Evolutionary conservation across 2,113 vertebrate genomes (phyloP).

Genomic region (Platichthys flesus): DNA sequence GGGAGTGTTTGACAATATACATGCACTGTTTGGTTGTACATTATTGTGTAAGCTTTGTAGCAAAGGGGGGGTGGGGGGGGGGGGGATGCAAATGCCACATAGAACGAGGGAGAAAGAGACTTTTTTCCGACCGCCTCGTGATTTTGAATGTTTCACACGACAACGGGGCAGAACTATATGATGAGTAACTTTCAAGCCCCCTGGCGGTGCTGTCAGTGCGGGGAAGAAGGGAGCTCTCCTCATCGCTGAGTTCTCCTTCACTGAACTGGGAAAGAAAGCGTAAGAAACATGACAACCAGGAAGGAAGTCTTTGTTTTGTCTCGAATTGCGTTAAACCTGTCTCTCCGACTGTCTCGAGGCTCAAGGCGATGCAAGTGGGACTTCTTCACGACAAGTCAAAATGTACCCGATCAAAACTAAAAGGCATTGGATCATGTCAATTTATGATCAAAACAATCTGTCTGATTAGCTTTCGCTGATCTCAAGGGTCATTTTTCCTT

Average conservation of each 20-base stretch:
- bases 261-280: not conserved
- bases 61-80: no score
- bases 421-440: no score
- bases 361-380: not conserved
- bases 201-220: not conserved
- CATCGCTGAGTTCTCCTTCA: not conserved
- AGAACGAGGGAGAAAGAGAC: conserved; percentile 15
- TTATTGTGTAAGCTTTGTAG: conserved; percentile 30
- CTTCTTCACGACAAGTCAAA: no score
- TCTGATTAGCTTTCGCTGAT: no score
- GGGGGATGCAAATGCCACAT: conserved; percentile 16
- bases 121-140: not conserved
- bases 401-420: no score
- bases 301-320: not conserved
- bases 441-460: no score
- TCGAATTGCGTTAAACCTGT: no score
- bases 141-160: not conserved
- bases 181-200: no score
- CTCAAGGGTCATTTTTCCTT: no score
- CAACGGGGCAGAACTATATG: not conserved
- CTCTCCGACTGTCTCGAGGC: no score
- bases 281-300: not conserved
- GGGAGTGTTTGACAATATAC: conserved; percentile 50
- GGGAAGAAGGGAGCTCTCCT: not conserved
- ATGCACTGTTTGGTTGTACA: conserved; percentile 27